Conservation (phyloP, 2,888 invertebrate genomes). For the Trisateles emortualis region DNA sequence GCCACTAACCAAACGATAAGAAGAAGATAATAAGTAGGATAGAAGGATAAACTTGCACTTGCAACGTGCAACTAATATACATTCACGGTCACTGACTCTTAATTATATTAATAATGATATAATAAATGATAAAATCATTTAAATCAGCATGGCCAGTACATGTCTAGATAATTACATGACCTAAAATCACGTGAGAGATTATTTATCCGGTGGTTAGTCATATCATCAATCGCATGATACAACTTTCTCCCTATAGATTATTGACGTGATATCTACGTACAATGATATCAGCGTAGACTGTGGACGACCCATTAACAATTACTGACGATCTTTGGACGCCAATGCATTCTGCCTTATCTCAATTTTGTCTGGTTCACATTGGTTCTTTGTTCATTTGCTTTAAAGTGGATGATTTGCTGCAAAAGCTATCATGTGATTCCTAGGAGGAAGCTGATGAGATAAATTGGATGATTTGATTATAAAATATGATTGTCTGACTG, state of each 20-base stretch:
- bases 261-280: background rate
- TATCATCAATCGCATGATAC: conserved; percentile 40
- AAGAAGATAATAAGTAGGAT: too few relatives aligned
- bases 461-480: conserved; percentile 10
- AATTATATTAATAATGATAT: background rate
- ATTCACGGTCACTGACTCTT: background rate
- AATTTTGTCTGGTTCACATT: conserved; percentile 31
- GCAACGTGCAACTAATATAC: too few relatives aligned
- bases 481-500: conserved; percentile 6
- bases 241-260: conserved; percentile 36
- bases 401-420: conserved; percentile 32
- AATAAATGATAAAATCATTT: conserved; percentile 11
- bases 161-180: conserved; percentile 28
- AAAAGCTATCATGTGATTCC: conserved; percentile 10
- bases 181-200: conserved; percentile 16
- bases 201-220: conserved; percentile 13
- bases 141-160: conserved; percentile 14
- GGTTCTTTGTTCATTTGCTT: conserved; percentile 24
- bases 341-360: conserved; percentile 25
- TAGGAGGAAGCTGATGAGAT: background rate
- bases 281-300: background rate
- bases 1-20: too few relatives aligned
- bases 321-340: conserved; percentile 11
- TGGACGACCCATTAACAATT: background rate
- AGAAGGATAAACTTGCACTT: too few relatives aligned